phyloP scores from a whole-genome alignment of 2,888 invertebrate genomes.

The Notocelia uddmanniana region DNA sequence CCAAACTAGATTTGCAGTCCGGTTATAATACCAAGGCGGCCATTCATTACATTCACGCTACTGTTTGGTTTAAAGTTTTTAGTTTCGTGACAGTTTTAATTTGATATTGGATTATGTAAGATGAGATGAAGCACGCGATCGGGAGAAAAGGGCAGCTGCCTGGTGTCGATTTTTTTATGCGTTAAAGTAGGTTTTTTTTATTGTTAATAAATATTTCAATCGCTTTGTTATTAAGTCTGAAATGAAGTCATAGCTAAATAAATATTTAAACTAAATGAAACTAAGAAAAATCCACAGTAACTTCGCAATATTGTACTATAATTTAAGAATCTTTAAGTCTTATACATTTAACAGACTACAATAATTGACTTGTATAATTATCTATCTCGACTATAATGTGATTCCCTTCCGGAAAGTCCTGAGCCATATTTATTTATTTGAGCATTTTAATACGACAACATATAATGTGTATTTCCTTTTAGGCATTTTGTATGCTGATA shows the following conservation, averaged over 20 bases:
- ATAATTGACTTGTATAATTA: too few species aligned
- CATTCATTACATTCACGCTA: conserved; percentile 80
- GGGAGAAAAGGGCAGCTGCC: conserved; percentile 21
- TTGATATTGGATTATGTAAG: conserved; percentile 42
- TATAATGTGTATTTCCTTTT: too few species aligned
- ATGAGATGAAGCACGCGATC: conserved; percentile 36
- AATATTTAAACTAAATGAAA: too few species aligned
- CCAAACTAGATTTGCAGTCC: conserved; percentile 83
- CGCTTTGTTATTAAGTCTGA: background rate
- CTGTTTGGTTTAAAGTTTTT: conserved; percentile 76
- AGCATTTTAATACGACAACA: too few species aligned
- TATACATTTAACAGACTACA: too few species aligned
- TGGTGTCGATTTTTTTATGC: conserved; percentile 13
- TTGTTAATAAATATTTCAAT: background rate
- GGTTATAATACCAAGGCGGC: conserved; percentile 78
- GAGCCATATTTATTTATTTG: too few species aligned
- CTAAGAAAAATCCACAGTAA: too few species aligned
- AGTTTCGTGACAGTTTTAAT: conserved; percentile 55
- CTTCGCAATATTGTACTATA: too few species aligned
- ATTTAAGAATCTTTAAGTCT: too few species aligned
- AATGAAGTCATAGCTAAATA: background rate
- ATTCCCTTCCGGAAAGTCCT: too few species aligned
- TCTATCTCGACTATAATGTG: too few species aligned
- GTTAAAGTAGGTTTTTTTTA: background rate
- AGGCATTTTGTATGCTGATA: too few species aligned